Conservation (phyloP, 64 coral and sea anemone genomes). For the Actinia tenebrosa region DNA sequence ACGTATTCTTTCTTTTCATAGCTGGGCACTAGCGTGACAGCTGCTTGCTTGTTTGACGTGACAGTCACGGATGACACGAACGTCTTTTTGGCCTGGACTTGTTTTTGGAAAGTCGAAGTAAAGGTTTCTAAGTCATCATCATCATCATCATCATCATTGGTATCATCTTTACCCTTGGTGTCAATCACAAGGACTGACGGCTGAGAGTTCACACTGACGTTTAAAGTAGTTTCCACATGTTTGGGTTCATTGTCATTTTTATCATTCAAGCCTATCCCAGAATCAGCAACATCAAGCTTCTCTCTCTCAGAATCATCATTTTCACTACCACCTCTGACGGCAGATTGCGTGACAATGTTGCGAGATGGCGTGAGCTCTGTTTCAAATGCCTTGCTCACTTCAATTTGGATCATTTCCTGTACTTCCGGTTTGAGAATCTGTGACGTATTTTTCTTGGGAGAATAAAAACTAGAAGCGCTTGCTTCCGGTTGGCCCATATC, state of each 20-base stretch:
- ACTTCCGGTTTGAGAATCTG: constrained; percentile 27
- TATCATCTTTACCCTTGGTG: background rate
- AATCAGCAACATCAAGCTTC: background rate
- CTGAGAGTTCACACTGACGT: background rate
- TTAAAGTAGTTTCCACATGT: background rate
- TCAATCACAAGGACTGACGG: background rate
- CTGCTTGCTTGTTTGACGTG: constrained; percentile 4
- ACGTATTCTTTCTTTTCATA: background rate
- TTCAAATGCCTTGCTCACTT: constrained; percentile 15
- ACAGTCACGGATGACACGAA: constrained; percentile 11
- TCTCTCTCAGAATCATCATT: background rate
- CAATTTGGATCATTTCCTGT: constrained; percentile 16
- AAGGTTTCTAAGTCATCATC: constrained; percentile 25
- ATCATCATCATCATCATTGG: constrained; percentile 9
- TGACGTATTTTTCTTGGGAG: constrained; percentile 1
- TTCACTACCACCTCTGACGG: background rate
- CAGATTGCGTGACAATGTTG: background rate
- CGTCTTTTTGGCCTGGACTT: constrained; percentile 14
- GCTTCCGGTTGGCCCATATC: background rate
- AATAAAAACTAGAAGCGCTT: background rate
- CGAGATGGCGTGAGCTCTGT: constrained; percentile 12
- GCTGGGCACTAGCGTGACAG: background rate
- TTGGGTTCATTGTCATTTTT: background rate
- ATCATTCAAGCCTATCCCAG: constrained; percentile 1
- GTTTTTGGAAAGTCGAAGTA: constrained; percentile 8